phyloP scores from a whole-genome alignment of 2,113 vertebrate species.

The Hepsetus odoe region DNA sequence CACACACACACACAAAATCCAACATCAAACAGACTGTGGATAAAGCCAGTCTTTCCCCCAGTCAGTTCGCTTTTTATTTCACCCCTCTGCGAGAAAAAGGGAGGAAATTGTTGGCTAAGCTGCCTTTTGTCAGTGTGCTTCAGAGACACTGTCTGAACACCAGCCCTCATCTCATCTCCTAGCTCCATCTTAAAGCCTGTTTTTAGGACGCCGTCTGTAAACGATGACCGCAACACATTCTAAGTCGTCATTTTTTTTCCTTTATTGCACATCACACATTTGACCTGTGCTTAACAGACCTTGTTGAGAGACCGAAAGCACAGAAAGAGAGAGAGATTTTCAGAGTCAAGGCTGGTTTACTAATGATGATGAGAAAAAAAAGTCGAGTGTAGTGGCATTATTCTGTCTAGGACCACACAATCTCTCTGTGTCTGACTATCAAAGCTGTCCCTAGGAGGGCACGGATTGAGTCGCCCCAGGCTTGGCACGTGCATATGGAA shows the following conservation, averaged over 20 bases:
- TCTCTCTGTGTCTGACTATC: constrained; percentile 33
- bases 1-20: constrained; percentile 48
- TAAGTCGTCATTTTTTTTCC: background rate
- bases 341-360: background rate
- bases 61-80: constrained; percentile 53
- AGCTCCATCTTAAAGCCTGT: constrained; percentile 32
- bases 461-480: constrained; percentile 34
- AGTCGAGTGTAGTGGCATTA: background rate
- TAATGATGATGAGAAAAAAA: background rate
- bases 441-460: constrained; percentile 37
- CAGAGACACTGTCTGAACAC: constrained; percentile 45
- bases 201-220: constrained; percentile 8
- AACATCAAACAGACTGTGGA: constrained; percentile 48
- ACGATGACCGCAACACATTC: constrained; percentile 29
- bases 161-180: constrained; percentile 35
- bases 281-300: background rate
- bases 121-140: constrained; percentile 56
- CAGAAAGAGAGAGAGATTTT: background rate
- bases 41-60: constrained; percentile 59
- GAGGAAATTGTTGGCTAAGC: constrained; percentile 61
- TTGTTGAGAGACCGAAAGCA: background rate
- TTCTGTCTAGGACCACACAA: constrained; percentile 38
- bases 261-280: background rate
- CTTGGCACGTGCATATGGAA: constrained; percentile 36
- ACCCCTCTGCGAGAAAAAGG: constrained; percentile 49